Conservation (phyloP, 2,888 invertebrate species). For the Homarus gammarus region DNA sequence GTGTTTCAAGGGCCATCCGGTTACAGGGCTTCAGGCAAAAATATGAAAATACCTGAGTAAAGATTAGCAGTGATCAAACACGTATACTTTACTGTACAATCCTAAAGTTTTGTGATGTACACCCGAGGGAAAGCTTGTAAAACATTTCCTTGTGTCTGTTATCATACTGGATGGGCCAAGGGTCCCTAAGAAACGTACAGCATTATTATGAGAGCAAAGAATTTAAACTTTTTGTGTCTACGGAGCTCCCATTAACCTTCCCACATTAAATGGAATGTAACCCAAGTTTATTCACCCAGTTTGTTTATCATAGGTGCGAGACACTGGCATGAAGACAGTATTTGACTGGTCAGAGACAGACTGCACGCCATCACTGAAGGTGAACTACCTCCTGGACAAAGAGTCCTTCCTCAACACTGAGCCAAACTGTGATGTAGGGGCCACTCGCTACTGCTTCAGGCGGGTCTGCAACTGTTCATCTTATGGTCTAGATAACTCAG, state of each 20-base stretch:
- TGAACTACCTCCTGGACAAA: background rate
- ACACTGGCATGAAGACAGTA: constrained; percentile 21
- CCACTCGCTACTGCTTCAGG: background rate
- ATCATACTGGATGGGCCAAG: no score
- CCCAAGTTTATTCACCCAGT: background rate
- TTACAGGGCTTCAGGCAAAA: no score
- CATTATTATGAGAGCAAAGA: no score
- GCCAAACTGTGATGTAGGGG: constrained; percentile 13
- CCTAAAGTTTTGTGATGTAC: no score
- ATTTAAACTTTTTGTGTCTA: no score
- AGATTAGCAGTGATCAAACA: no score
- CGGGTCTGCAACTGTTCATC: background rate
- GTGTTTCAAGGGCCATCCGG: no score
- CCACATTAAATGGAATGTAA: background rate
- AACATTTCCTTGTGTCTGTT: background rate
- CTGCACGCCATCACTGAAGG: background rate
- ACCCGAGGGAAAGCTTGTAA: no score
- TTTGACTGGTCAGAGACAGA: background rate
- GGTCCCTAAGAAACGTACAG: no score
- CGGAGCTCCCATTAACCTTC: no score
- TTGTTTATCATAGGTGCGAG: constrained; percentile 7
- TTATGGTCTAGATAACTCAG: constrained; percentile 8
- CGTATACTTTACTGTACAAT: no score
- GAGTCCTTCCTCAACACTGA: constrained; percentile 5
- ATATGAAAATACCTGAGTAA: no score